Conservation (phyloP, 1,140 invertebrate genomes). For the Drosophila equinoxialis region DNA sequence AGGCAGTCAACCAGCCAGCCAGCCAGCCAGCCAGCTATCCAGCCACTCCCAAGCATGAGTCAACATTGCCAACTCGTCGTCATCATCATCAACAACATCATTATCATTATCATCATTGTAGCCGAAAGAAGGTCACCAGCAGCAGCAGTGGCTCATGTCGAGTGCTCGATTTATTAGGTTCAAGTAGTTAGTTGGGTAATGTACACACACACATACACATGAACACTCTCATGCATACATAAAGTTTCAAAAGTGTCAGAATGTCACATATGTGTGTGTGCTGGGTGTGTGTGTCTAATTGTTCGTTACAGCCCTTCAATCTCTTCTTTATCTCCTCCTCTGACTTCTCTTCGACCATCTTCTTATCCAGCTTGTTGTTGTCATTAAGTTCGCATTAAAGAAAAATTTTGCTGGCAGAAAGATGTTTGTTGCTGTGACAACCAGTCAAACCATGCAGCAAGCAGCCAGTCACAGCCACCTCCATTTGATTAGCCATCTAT, state of each 20-base stretch:
- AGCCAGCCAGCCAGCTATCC: constrained; percentile 7
- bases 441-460: too few relatives aligned
- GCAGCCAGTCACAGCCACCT: too few relatives aligned
- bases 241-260: constrained; percentile 13
- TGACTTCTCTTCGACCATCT: neutral
- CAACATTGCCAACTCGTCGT: constrained; percentile 19
- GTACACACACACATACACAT: constrained; percentile 28
- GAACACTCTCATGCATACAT: constrained; percentile 55
- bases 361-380: constrained; percentile 40
- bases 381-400: constrained; percentile 78
- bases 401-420: constrained; percentile 52
- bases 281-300: constrained; percentile 10
- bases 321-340: neutral
- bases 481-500: too few relatives aligned
- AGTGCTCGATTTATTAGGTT: constrained; percentile 79
- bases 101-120: constrained; percentile 21
- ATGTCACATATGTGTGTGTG: constrained; percentile 5
- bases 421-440: neutral
- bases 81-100: constrained; percentile 24
- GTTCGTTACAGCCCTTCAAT: neutral
- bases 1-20: constrained; percentile 34
- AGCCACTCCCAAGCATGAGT: constrained; percentile 43
- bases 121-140: constrained; percentile 68
- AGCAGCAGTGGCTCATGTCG: constrained; percentile 42
- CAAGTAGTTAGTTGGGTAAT: constrained; percentile 66